A percentile compares a stretch with the other conserved stretches of the same genome.
Conservation (phyloP, 2,113 vertebrate genomes). For the Tautogolabrus adspersus region DNA sequence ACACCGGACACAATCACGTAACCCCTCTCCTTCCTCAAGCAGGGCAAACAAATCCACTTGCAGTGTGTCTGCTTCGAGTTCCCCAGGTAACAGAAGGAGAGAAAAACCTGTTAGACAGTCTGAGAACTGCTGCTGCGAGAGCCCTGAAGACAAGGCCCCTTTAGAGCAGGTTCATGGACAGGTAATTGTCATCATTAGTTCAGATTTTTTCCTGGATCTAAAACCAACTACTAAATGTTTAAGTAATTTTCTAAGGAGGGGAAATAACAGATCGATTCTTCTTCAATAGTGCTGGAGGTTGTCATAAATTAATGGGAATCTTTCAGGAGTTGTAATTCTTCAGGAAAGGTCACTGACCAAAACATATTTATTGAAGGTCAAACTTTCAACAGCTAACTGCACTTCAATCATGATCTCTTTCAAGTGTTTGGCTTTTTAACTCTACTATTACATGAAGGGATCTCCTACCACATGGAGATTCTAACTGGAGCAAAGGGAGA, state of each 20-base stretch:
- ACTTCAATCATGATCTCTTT: neutral
- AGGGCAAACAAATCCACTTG: slow-evolving; percentile 55
- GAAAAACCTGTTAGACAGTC: slow-evolving; percentile 29
- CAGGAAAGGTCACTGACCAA: neutral
- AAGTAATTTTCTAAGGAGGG: neutral
- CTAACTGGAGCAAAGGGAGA: neutral
- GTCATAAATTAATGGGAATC: neutral
- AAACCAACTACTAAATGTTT: neutral
- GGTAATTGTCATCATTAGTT: neutral
- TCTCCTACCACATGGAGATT: neutral
- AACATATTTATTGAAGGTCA: neutral
- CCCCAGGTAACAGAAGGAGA: neutral
- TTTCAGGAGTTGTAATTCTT: neutral
- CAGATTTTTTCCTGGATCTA: neutral
- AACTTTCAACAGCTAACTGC: neutral
- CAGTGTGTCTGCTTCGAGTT: slow-evolving; percentile 40
- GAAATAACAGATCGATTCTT: neutral
- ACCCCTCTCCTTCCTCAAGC: slow-evolving; percentile 38
- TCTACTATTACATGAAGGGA: neutral
- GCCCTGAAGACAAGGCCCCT: neutral
- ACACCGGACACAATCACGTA: slow-evolving; percentile 11
- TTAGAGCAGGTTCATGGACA: slow-evolving; percentile 1
- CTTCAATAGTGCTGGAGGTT: neutral
- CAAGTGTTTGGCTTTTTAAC: neutral
- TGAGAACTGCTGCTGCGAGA: slow-evolving; percentile 33